phyloP scores from a whole-genome alignment of 2,888 invertebrate genomes.

The Nomada ruficornis region DNA sequence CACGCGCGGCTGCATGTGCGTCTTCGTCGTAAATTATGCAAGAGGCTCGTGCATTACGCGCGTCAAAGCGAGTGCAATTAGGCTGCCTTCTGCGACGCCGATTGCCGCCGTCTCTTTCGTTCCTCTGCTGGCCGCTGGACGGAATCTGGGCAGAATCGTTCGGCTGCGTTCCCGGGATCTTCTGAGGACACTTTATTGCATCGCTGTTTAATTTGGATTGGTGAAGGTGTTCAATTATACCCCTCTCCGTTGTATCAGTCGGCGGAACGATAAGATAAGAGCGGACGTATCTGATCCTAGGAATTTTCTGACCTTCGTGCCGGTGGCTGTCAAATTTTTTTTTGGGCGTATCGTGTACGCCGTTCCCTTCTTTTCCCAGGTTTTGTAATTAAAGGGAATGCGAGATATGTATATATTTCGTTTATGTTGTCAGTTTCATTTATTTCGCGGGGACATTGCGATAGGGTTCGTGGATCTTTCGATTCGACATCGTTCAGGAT shows the following conservation, averaged over 20 bases:
- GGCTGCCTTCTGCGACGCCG: neutral
- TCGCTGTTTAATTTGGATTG: no score
- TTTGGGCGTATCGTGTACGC: no score
- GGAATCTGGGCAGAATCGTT: neutral
- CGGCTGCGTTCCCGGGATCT: neutral
- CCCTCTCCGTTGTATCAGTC: neutral
- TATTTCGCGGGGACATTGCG: no score
- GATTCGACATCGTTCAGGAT: no score
- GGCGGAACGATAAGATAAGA: neutral
- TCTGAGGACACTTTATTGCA: neutral
- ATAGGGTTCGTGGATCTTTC: no score
- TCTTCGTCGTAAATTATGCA: conserved; percentile 57
- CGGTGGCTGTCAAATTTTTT: neutral
- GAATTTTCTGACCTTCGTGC: neutral
- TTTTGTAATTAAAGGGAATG: no score
- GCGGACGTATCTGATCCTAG: neutral
- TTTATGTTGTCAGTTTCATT: no score
- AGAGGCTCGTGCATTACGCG: conserved; percentile 38
- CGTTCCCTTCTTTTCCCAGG: no score
- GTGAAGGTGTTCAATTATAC: neutral
- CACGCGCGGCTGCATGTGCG: conserved; percentile 45
- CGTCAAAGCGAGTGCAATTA: conserved; percentile 34
- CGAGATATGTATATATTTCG: no score
- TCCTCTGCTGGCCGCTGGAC: neutral
- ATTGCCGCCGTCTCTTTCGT: neutral